Evolutionary conservation across 2,797 vertebrate species (phyloP).

Genomic region (Adelosebastes latens): DNA sequence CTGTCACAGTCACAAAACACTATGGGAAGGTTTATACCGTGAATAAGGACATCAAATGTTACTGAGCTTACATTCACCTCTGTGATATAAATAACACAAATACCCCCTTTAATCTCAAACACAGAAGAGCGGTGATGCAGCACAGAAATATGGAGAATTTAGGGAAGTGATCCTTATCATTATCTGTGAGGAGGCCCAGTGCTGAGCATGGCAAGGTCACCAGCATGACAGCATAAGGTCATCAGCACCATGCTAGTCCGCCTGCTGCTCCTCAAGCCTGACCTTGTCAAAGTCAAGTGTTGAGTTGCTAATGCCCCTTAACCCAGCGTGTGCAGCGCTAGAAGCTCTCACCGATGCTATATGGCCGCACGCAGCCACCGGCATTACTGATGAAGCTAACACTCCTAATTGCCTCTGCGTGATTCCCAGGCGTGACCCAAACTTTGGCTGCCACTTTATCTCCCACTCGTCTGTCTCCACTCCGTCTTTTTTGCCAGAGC

Average conservation of each 20-base stretch:
- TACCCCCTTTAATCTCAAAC: constrained; percentile 17
- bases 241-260: constrained; percentile 61
- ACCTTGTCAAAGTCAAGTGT: constrained; percentile 81
- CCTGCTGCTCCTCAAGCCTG: constrained; percentile 72
- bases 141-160: constrained; percentile 37
- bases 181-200: constrained; percentile 35
- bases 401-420: constrained; percentile 72
- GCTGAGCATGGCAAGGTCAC: constrained; percentile 70
- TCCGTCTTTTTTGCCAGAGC: constrained; percentile 39
- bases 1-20: constrained; percentile 26
- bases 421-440: constrained; percentile 66
- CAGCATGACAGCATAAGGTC: constrained; percentile 67
- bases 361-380: constrained; percentile 41
- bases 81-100: constrained; percentile 28
- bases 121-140: neutral
- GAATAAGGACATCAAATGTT: constrained; percentile 18
- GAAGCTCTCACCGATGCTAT: constrained; percentile 40
- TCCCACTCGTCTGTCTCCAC: constrained; percentile 44
- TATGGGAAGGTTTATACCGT: neutral
- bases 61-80: constrained; percentile 19
- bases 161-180: constrained; percentile 48
- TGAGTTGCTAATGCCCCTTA: constrained; percentile 60
- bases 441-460: constrained; percentile 65
- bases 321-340: constrained; percentile 48
- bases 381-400: constrained; percentile 71